Percentiles rank a stretch among this genome's conserved stretches.
These are phyloP conservation scores for Microcebus griseorufus DNA, from an alignment of 2,113 vertebrate species.

Conservation along the genomic window DNA sequence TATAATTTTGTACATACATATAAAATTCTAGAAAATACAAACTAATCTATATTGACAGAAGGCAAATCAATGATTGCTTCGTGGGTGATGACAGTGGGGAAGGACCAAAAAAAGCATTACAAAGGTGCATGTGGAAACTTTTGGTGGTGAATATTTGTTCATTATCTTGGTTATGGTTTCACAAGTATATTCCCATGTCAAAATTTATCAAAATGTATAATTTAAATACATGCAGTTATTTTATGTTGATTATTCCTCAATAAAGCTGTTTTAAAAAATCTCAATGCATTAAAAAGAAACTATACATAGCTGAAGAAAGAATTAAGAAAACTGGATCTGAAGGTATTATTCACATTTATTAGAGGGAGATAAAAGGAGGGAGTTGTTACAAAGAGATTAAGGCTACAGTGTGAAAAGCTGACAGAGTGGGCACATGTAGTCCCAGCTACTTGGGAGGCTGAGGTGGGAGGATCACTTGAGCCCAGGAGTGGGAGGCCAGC, in stretches of 20 bases:
- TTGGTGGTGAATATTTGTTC: background rate
- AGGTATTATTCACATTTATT: background rate
- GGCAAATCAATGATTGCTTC: background rate
- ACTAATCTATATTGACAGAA: background rate
- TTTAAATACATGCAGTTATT: background rate
- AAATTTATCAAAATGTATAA: background rate
- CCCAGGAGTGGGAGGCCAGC: background rate
- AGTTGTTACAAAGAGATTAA: background rate
- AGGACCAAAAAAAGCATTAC: background rate
- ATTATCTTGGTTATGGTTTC: conserved; percentile 12
- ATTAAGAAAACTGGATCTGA: background rate
- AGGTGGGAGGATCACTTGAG: background rate
- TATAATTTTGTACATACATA: background rate
- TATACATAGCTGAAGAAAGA: conserved; percentile 5
- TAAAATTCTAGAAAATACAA: conserved; percentile 8
- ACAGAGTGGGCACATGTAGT: background rate
- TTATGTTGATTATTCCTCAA: conserved; percentile 10
- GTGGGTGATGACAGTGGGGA: background rate
- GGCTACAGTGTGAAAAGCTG: background rate
- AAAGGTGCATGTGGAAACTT: background rate
- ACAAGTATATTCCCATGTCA: background rate
- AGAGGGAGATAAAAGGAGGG: background rate
- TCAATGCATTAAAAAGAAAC: background rate
- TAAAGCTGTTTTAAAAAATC: background rate
- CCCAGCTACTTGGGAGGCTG: background rate